Base-by-base conservation (phyloP, 2,888 invertebrate genomes). In the Vanessa cardui region DNA sequence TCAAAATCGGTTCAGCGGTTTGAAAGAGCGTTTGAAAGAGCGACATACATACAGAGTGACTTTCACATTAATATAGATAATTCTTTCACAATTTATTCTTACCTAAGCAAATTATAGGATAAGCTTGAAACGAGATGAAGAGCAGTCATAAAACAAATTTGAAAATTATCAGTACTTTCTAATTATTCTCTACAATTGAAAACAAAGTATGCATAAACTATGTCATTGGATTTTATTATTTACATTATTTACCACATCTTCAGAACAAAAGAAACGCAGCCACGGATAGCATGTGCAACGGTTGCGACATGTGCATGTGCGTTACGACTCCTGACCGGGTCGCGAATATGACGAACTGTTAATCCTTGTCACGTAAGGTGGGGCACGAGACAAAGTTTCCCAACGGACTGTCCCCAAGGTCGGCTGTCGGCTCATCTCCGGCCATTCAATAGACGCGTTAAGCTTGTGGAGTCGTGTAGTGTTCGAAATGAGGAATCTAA, bases 401-500 rank as follows among this genome's bases (percentile, higher is more conserved):
- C 84, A 88, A 87, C 80, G 80, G 84, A 81, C 80, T 83, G 84
- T 82, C 85, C 82, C 80, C 89, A 91, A 91, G 91, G 91, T 83
- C 86, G 76, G 77, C 77, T 74, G 91, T 83, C 86, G 76, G 77
- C 77, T 74, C 78, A 68, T 76, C 77, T 76, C 80, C 76, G 76
- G 77, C 74, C 80, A 82, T 77, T 88, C 88, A 84, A 83, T 83
- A 80, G 77, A 76, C 77, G 82, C 80, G 79, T 78, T 75, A 81
- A 83, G 81, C 83, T 85, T 78, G 83, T 75, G 80, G 80, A 80
- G 83, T 78, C 85, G 83, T 78, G 82, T 82, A 76, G 73, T 69
- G 77, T 82, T 74, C 73, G 75, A 80, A 74, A 90, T 89, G 88
- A 83, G 81, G 80, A 80, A 81, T 80, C 79, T 88, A 72, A 78